Conservation (phyloP, 2,888 invertebrate genomes). For the Andrena dorsata region DNA sequence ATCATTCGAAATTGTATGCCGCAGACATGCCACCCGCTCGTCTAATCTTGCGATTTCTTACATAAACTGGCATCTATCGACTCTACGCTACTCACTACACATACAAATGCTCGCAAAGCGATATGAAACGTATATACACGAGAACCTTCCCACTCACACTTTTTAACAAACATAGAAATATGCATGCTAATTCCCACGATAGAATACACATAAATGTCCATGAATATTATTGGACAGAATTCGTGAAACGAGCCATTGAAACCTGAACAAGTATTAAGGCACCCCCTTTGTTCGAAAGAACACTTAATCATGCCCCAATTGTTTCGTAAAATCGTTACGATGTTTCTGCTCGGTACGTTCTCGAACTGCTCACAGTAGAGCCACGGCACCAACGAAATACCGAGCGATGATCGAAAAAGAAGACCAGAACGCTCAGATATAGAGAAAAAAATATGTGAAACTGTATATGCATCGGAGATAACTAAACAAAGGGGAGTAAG, state of each 20-base stretch:
- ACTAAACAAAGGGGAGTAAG: conserved; percentile 12
- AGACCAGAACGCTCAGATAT: not conserved
- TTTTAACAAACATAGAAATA: not conserved
- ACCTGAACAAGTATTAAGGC: not conserved
- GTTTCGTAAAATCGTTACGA: conserved; percentile 3
- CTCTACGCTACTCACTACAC: not conserved
- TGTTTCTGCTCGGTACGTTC: not conserved
- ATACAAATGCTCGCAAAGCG: not conserved
- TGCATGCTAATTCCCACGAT: not conserved
- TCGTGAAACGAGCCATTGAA: not conserved
- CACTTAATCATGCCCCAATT: not conserved
- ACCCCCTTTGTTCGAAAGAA: not conserved
- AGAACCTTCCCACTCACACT: not conserved
- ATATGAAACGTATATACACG: not conserved
- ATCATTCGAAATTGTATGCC: conserved; percentile 36
- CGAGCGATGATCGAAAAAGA: not conserved
- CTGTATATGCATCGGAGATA: not conserved
- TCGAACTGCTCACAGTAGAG: not conserved
- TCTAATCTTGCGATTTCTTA: not conserved
- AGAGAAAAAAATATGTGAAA: conserved; percentile 26
- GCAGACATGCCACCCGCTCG: not conserved
- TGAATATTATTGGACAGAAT: not conserved
- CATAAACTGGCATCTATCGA: conserved; percentile 19
- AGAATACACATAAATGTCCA: not conserved
- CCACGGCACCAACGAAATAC: not conserved